These are phyloP conservation scores for Eilema griseolum DNA, from an alignment of 2,888 invertebrate species.

Conservation along the genomic window DNA sequence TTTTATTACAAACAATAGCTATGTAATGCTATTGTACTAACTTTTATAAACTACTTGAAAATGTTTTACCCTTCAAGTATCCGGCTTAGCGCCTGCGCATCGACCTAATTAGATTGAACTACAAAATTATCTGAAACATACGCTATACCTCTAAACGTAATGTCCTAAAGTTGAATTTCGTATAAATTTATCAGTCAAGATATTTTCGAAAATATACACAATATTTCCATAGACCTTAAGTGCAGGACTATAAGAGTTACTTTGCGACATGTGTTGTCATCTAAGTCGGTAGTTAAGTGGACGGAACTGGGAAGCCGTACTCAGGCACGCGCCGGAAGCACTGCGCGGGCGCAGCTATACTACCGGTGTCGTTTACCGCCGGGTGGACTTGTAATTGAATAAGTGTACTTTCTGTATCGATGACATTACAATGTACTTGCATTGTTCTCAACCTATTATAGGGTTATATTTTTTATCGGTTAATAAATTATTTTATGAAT, in stretches of 20 bases:
- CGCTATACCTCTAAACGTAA: not conserved
- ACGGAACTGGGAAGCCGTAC: constrained; percentile 84
- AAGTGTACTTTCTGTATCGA: constrained; percentile 68
- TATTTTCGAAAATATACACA: not conserved
- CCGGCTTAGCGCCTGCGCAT: constrained; percentile 58
- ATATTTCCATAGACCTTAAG: constrained; percentile 9
- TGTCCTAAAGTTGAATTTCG: constrained; percentile 9
- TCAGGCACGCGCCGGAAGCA: constrained; percentile 81
- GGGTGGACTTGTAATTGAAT: constrained; percentile 66
- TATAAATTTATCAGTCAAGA: not conserved
- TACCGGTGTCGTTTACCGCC: constrained; percentile 73
- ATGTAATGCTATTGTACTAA: constrained; percentile 30
- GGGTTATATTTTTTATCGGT: not conserved
- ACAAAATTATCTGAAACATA: constrained; percentile 5
- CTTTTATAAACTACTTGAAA: constrained; percentile 39
- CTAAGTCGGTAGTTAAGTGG: constrained; percentile 32
- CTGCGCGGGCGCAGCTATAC: constrained; percentile 79
- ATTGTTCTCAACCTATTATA: not conserved
- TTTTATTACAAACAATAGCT: constrained; percentile 12
- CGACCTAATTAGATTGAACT: constrained; percentile 44
- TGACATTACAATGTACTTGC: constrained; percentile 56
- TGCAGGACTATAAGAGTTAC: constrained; percentile 12
- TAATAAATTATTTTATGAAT: not conserved
- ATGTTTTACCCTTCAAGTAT: constrained; percentile 57
- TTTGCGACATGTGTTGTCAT: not conserved